Conservation (phyloP, 2,113 vertebrate genomes). For the Gila orcuttii region DNA sequence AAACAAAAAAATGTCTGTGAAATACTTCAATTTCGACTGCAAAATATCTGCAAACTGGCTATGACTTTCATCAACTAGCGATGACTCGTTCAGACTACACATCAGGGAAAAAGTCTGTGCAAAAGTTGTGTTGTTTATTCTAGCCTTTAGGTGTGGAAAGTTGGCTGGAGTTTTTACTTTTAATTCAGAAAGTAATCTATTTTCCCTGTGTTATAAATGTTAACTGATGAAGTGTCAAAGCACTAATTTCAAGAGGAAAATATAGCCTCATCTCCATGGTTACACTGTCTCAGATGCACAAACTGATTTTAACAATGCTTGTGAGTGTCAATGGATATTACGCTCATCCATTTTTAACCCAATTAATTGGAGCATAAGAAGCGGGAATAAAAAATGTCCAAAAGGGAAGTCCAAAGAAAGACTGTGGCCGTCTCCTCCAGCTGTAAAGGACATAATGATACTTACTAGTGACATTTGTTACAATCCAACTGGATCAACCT, state of each 20-base stretch:
- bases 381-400: conserved; percentile 9
- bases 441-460: neutral
- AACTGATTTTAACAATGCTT: neutral
- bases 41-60: neutral
- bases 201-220: conserved; percentile 3
- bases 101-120: neutral
- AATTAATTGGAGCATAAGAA: conserved; percentile 40
- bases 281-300: conserved; percentile 19
- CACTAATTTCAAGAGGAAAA: conserved; percentile 4
- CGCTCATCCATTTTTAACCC: conserved; percentile 32
- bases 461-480: conserved; percentile 30
- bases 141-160: conserved; percentile 23
- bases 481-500: conserved; percentile 23
- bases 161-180: neutral
- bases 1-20: too few species aligned
- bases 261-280: conserved; percentile 29
- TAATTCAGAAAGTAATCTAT: conserved; percentile 2
- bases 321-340: neutral
- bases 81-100: neutral
- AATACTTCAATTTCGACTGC: neutral
- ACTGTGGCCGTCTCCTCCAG: neutral
- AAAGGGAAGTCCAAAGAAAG: conserved; percentile 4
- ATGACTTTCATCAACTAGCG: neutral
- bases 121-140: neutral
- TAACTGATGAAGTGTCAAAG: conserved; percentile 20